Percentiles rank a stretch among this genome's conserved stretches.
Conservation (phyloP, 2,797 vertebrate species). For the Cygnus olor region DNA sequence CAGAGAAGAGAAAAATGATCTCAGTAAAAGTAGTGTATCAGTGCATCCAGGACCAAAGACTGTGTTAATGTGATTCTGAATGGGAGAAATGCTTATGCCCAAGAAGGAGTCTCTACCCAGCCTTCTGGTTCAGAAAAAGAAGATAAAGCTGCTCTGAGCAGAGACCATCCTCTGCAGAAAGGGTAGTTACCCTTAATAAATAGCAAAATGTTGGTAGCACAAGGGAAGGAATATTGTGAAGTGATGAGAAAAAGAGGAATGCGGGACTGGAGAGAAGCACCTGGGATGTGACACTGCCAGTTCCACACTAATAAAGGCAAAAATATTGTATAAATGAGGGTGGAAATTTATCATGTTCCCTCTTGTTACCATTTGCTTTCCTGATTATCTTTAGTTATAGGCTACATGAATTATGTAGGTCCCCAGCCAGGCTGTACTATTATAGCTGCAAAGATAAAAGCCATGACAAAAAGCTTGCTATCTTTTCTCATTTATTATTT, state of each 20-base stretch:
- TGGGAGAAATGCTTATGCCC: neutral
- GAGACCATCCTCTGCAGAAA: neutral
- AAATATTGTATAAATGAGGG: neutral
- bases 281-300: neutral
- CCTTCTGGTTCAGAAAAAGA: neutral
- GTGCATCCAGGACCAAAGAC: neutral
- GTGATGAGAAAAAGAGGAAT: neutral
- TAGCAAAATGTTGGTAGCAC: neutral
- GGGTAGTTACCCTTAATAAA: neutral
- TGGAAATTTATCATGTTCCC: neutral
- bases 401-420: constrained; percentile 16
- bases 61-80: neutral
- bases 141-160: neutral
- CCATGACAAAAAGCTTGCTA: neutral
- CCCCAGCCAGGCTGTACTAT: neutral
- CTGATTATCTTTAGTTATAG: neutral
- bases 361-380: neutral
- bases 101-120: neutral
- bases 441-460: constrained; percentile 3
- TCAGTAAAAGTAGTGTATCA: neutral
- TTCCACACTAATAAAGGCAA: neutral
- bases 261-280: neutral
- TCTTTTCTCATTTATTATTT: neutral
- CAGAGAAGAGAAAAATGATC: neutral
- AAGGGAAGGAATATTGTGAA: neutral